These are phyloP conservation scores for Leuciscus waleckii DNA, from an alignment of 2,797 vertebrate genomes.

Conservation along the genomic window DNA sequence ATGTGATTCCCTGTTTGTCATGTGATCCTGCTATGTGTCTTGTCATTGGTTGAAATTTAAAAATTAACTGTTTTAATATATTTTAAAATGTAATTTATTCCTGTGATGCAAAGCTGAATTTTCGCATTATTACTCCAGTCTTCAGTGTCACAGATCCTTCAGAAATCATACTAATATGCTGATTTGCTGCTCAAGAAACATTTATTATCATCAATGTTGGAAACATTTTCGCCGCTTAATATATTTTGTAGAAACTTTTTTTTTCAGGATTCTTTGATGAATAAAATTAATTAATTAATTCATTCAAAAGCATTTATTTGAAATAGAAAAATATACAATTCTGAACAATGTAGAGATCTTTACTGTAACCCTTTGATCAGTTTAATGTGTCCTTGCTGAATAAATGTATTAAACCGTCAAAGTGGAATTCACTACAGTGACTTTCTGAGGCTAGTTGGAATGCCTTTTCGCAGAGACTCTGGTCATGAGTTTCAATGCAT, in stretches of 20 bases:
- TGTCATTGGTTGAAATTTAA: no score
- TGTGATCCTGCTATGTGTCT: no score
- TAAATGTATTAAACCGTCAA: neutral
- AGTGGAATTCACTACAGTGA: conserved; percentile 11
- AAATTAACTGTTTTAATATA: no score
- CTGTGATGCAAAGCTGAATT: neutral
- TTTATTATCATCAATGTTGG: neutral
- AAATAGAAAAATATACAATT: neutral
- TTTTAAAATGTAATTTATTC: neutral
- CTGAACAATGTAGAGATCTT: neutral
- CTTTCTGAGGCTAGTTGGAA: conserved; percentile 4
- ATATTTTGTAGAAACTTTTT: neutral
- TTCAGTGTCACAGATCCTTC: neutral
- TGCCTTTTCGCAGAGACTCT: conserved; percentile 24
- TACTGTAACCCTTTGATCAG: neutral
- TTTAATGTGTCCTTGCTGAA: neutral
- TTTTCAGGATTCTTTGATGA: neutral
- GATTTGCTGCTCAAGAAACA: neutral
- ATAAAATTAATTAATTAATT: no score
- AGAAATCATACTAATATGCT: neutral
- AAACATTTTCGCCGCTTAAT: neutral
- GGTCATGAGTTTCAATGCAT: conserved; percentile 40
- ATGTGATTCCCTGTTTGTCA: no score
- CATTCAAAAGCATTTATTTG: neutral
- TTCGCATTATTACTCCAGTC: neutral